Base-by-base conservation (phyloP, 2,113 vertebrate species). In the Thomomys bottae region DNA sequence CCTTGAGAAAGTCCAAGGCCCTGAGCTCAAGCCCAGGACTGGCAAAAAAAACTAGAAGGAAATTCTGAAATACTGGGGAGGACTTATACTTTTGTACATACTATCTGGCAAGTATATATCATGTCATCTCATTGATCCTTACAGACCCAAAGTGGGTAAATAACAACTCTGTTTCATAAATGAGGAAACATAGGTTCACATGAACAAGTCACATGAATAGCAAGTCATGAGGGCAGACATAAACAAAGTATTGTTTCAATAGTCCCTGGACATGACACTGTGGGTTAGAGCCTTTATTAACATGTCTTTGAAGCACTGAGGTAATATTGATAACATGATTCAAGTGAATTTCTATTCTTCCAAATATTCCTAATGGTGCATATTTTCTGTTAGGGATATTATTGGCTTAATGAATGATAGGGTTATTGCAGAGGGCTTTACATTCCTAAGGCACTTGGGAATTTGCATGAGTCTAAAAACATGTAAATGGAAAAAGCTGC, bases 401-500 rank as follows among this genome's bases (percentile, higher is more conserved):
- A 40, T 23, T 83, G 75, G 57, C 38, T 94, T 80, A 86, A 54
- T 80, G 63, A 95, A 83, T 54, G 49, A 82, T 38, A 75, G 49
- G 6, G 23, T 83, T 84, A 80, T 93, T 80, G 38, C 6, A 17
- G 76, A 88, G 61, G 70, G 75, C 54, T 83, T 94, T 94, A 67
- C 68, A 72, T 86, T 72, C n/a, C 68, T 66, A 38, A 36, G 61
- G 70, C 81, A 36, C 24, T 91, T 61, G 23, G 57, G 83, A 94
- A 77, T 92, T 76, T 90, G 61, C 17, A 4, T 81, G 67, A 85
- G 28, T 82, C 61, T 88, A 68, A 71, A 88, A 91, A 92, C 24
- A 57, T 38, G 66, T 40, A 92, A 90, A 83, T 89, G 59, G 88
- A 57, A 28, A 71, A 34, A 49, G 63, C 68, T 59, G 30, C 64